Evolutionary conservation across 2,113 vertebrate species (phyloP).

Genomic region (Alligator mississippiensis): DNA sequence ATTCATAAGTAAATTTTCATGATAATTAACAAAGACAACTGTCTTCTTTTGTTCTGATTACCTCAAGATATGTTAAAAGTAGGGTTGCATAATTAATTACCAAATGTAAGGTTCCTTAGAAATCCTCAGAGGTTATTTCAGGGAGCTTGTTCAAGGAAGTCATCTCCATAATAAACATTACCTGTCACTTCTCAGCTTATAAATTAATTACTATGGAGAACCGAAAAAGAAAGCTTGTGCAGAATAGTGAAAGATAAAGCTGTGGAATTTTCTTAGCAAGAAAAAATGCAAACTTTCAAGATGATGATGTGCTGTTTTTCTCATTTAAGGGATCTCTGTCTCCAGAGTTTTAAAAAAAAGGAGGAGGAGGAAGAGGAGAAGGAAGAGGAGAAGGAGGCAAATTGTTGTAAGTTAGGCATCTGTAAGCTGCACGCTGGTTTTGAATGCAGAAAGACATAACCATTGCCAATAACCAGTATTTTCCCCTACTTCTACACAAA

Average conservation of each 20-base stretch:
- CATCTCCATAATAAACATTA: constrained; percentile 39
- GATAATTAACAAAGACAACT: constrained; percentile 56
- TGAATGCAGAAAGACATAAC: too few species aligned
- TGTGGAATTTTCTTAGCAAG: not conserved
- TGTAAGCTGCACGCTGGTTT: not conserved
- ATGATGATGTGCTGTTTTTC: not conserved
- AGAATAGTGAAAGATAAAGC: not conserved
- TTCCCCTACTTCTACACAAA: too few species aligned
- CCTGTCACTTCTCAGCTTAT: constrained; percentile 32
- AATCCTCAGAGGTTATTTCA: constrained; percentile 27
- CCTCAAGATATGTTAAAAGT: constrained; percentile 48
- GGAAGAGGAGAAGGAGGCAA: too few species aligned
- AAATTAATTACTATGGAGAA: constrained; percentile 9
- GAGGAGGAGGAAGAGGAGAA: too few species aligned
- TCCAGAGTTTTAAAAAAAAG: not conserved
- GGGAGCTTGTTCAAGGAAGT: constrained; percentile 25
- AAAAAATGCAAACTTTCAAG: not conserved
- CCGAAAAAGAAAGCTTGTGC: not conserved
- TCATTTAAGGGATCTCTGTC: not conserved
- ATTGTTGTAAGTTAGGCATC: not conserved
- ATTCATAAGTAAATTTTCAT: constrained; percentile 52
- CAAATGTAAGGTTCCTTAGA: constrained; percentile 26
- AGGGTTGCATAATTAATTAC: constrained; percentile 62
- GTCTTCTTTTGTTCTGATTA: constrained; percentile 64
- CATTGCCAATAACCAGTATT: too few species aligned